A percentile compares a stretch with the other conserved stretches of the same genome.
phyloP scores from a whole-genome alignment of 2,113 vertebrate genomes.

The Chitala chitala region DNA sequence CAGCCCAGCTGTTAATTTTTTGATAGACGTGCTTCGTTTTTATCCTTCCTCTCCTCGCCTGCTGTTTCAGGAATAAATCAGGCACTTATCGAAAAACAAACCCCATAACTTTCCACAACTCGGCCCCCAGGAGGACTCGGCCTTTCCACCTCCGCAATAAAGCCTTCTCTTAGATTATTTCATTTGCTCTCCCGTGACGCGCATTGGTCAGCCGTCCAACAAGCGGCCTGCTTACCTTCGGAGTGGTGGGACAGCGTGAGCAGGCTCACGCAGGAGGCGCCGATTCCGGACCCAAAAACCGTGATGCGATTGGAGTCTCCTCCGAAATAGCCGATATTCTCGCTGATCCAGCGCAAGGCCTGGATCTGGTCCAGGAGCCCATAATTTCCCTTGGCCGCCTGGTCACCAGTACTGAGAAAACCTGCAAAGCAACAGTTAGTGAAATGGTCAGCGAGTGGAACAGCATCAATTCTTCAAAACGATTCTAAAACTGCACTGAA shows the following conservation, averaged over 20 bases:
- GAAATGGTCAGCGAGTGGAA: slow-evolving; percentile 2
- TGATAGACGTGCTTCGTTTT: slow-evolving; percentile 2
- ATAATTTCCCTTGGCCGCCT: slow-evolving; percentile 97
- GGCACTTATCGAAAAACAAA: neutral
- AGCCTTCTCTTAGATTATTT: neutral
- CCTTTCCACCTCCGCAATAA: neutral
- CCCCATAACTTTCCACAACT: neutral
- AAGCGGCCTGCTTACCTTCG: slow-evolving; percentile 72
- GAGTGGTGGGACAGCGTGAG: slow-evolving; percentile 97
- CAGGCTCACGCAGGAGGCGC: slow-evolving; percentile 94
- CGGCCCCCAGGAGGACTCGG: neutral
- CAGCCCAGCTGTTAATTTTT: slow-evolving; percentile 2
- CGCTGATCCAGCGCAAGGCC: slow-evolving; percentile 95
- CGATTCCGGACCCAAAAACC: slow-evolving; percentile 93
- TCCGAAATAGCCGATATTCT: slow-evolving; percentile 97
- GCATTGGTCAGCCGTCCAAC: neutral
- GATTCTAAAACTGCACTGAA: neutral
- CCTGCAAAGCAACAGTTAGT: slow-evolving; percentile 60
- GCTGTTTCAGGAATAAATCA: neutral
- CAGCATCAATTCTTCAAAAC: slow-evolving; percentile 3
- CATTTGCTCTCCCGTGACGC: neutral
- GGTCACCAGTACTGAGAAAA: slow-evolving; percentile 95
- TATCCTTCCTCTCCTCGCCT: neutral
- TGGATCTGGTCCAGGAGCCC: slow-evolving; percentile 98
- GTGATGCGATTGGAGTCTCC: slow-evolving; percentile 95